Conservation (phyloP, 2,113 vertebrate genomes). For the Megaceryle maxima region DNA sequence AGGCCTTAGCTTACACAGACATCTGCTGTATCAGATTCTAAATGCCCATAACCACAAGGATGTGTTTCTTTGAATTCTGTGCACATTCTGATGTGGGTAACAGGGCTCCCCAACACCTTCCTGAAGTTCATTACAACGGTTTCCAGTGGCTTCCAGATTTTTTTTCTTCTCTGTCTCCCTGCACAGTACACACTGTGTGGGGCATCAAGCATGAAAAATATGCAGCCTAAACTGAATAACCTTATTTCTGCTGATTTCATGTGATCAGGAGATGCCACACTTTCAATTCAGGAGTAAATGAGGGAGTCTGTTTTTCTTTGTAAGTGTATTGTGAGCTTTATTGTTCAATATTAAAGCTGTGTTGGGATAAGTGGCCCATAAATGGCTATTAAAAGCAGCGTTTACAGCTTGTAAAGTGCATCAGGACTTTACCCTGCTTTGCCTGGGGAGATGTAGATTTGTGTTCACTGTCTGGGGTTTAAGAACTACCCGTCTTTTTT, state of each 20-base stretch:
- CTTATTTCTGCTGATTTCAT: slow-evolving; percentile 33
- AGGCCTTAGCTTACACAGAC: background rate
- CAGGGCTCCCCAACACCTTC: background rate
- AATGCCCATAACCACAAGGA: slow-evolving; percentile 20
- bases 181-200: background rate
- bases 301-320: slow-evolving; percentile 64
- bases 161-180: background rate
- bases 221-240: background rate
- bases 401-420: slow-evolving; percentile 79
- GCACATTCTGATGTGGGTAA: slow-evolving; percentile 36
- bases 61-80: slow-evolving; percentile 31
- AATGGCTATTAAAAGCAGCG: slow-evolving; percentile 78
- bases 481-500: background rate
- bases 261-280: background rate
- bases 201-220: background rate
- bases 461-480: slow-evolving; percentile 42
- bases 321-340: slow-evolving; percentile 73
- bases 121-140: background rate
- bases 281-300: slow-evolving; percentile 58
- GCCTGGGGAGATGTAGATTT: slow-evolving; percentile 64
- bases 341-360: slow-evolving; percentile 76
- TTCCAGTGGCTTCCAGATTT: background rate
- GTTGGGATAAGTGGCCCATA: slow-evolving; percentile 75
- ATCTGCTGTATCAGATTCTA: background rate
- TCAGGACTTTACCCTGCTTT: slow-evolving; percentile 60